These are phyloP conservation scores for Cardiocondyla obscurior DNA, from an alignment of 1,140 invertebrate species.

Conservation along the genomic window DNA sequence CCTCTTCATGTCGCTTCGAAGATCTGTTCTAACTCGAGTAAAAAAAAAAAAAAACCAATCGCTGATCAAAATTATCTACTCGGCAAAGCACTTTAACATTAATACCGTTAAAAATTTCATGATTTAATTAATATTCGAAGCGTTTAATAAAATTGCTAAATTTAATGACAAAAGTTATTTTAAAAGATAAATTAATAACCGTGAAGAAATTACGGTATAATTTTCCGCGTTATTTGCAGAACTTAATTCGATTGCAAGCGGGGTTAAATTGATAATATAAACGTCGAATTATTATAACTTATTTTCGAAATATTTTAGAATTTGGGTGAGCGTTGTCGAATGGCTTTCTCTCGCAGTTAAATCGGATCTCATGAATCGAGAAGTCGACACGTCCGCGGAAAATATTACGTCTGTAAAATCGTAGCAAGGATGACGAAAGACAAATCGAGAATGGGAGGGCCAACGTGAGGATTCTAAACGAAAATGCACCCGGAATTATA, in stretches of 20 bases:
- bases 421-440: constrained; percentile 18
- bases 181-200: neutral
- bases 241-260: too few species aligned
- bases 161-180: neutral
- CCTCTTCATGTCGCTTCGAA: neutral
- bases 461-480: constrained; percentile 65
- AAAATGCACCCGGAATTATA: constrained; percentile 66
- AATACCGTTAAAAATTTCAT: neutral
- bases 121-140: neutral
- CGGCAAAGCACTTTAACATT: too few species aligned
- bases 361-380: neutral
- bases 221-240: too few species aligned
- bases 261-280: neutral
- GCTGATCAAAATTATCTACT: neutral
- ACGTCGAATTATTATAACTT: neutral
- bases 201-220: neutral
- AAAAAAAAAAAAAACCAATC: neutral
- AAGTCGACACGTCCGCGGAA: neutral
- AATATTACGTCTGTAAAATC: neutral
- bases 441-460: neutral
- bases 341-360: neutral
- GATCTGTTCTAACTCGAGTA: neutral
- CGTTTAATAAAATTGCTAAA: neutral
- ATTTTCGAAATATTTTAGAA: neutral
- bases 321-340: neutral